Percentiles rank a stretch among this genome's conserved stretches.
These are phyloP conservation scores for Melanotus villosus DNA, from an alignment of 2,888 invertebrate genomes.

Conservation along the genomic window DNA sequence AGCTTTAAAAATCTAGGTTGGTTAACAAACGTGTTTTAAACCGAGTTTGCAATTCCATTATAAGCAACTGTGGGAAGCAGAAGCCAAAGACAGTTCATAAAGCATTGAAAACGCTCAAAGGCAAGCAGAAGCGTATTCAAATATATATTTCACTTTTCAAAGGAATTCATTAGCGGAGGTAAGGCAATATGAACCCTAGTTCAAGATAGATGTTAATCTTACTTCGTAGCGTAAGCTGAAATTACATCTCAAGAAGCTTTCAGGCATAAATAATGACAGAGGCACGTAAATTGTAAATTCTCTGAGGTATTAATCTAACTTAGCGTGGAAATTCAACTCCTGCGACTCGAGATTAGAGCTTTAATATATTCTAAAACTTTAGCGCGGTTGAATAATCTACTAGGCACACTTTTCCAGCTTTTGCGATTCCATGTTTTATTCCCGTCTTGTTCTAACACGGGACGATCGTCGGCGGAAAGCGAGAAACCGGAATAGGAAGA, in stretches of 20 bases:
- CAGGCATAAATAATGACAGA: constrained; percentile 69
- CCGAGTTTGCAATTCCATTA: too few relatives aligned
- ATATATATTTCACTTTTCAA: constrained; percentile 47
- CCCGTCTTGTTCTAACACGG: constrained; percentile 43
- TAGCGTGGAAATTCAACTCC: constrained; percentile 69
- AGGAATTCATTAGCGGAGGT: constrained; percentile 45
- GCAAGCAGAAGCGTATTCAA: constrained; percentile 36
- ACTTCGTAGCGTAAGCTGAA: constrained; percentile 62
- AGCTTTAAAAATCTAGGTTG: too few relatives aligned
- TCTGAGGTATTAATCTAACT: constrained; percentile 70
- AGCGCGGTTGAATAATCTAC: constrained; percentile 64
- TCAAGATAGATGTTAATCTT: constrained; percentile 61
- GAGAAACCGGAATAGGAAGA: constrained; percentile 32
- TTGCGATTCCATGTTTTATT: constrained; percentile 20
- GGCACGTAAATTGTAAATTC: constrained; percentile 69
- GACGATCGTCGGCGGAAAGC: constrained; percentile 2
- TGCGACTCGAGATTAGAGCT: constrained; percentile 68
- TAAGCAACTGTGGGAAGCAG: too few relatives aligned
- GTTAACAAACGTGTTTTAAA: too few relatives aligned
- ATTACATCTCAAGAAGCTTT: constrained; percentile 68
- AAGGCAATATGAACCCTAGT: constrained; percentile 47
- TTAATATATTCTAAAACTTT: constrained; percentile 70
- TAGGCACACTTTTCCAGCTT: constrained; percentile 44
- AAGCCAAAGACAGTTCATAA: constrained; percentile 29
- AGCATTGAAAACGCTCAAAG: constrained; percentile 35